These are phyloP conservation scores for Megamerina dolium DNA, from an alignment of 2,888 invertebrate species.

Conservation along the genomic window DNA sequence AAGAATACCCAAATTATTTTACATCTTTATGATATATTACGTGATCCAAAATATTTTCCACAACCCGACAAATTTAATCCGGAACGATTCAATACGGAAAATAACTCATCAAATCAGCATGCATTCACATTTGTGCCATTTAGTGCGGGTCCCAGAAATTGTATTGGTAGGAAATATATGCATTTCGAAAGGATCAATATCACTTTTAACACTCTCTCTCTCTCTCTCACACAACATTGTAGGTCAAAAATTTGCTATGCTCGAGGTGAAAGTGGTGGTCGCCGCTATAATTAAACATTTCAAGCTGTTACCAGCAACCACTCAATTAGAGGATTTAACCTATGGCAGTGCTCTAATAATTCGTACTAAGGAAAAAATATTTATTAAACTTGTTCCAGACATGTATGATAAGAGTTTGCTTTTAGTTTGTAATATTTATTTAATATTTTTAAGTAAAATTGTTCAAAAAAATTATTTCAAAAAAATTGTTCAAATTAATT, in stretches of 20 bases:
- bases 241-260: constrained; percentile 63
- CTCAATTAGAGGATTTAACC: constrained; percentile 45
- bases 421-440: too few species aligned
- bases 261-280: constrained; percentile 59
- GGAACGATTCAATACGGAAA: constrained; percentile 59
- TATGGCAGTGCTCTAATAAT: constrained; percentile 52
- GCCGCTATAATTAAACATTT: constrained; percentile 54
- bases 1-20: constrained; percentile 52
- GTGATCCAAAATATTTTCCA: constrained; percentile 57
- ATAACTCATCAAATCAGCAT: constrained; percentile 52
- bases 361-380: constrained; percentile 47
- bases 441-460: too few species aligned
- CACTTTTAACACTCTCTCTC: too few species aligned
- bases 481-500: too few species aligned
- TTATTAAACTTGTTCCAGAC: constrained; percentile 21
- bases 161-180: constrained; percentile 62
- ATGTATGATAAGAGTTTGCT: too few species aligned
- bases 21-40: constrained; percentile 60
- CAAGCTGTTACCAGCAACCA: constrained; percentile 51
- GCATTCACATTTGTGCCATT: constrained; percentile 63
- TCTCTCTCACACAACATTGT: too few species aligned
- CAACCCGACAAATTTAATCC: constrained; percentile 58
- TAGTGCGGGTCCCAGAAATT: constrained; percentile 64
- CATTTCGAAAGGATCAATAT: too few species aligned
- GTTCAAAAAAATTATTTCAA: too few species aligned